Evolutionary conservation across 2,797 vertebrate genomes (phyloP).

Genomic region (Hemitrygon akajei): DNA sequence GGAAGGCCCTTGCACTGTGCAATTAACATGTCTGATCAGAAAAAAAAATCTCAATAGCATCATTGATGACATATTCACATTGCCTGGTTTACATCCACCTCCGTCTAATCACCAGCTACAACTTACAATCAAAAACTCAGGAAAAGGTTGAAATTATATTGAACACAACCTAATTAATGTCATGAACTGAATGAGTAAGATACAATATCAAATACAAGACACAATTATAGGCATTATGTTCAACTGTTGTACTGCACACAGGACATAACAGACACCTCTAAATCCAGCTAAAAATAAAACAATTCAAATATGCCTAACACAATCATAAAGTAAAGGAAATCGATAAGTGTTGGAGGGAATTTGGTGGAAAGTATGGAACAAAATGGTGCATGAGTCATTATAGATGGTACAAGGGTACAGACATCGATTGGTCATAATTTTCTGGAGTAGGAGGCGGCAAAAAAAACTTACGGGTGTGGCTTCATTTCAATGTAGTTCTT

Average conservation of each 20-base stretch:
- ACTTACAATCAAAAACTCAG: no score
- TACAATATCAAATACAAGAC: not conserved
- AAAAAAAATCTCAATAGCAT: not conserved
- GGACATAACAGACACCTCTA: not conserved
- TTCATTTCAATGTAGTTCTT: slow-evolving; percentile 99
- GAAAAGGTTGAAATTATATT: not conserved
- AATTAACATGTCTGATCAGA: not conserved
- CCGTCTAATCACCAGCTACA: not conserved
- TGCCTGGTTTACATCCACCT: not conserved
- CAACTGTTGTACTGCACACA: not conserved
- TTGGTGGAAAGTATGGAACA: no score
- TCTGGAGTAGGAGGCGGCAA: not conserved
- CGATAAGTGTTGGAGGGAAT: no score
- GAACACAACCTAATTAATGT: not conserved
- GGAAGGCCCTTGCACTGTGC: not conserved
- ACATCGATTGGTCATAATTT: not conserved
- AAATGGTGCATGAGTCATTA: no score
- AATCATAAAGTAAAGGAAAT: not conserved
- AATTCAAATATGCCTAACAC: not conserved
- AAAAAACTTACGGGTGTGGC: slow-evolving; percentile 84
- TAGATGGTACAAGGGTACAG: not conserved
- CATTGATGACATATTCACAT: not conserved
- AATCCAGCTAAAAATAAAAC: not conserved
- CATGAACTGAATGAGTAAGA: not conserved
- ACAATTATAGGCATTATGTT: not conserved